Percentiles rank a stretch among this genome's conserved stretches.
Evolutionary conservation across 1,140 invertebrate species (phyloP).

Genomic region (Eupeodes corollae): DNA sequence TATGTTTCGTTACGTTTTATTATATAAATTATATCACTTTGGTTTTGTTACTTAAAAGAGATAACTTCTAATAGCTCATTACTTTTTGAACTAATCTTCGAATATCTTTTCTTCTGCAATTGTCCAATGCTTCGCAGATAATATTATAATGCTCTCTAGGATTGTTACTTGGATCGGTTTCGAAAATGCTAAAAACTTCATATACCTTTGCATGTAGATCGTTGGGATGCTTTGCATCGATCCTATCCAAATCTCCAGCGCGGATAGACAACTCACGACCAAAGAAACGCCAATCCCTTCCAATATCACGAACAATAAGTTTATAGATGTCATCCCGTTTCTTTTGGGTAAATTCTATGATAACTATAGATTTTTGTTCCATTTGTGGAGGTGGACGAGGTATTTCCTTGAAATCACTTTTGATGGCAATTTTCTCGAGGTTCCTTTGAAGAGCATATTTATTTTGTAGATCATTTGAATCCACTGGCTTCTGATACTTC

Average conservation of each 20-base stretch:
- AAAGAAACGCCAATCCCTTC: constrained; percentile 41
- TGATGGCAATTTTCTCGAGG: constrained; percentile 16
- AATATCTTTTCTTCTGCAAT: constrained; percentile 24
- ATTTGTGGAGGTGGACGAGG: too few relatives aligned
- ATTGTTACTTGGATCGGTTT: constrained; percentile 26
- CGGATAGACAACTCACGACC: constrained; percentile 37
- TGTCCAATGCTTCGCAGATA: constrained; percentile 20
- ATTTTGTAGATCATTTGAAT: background rate
- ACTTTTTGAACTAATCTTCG: constrained; percentile 23
- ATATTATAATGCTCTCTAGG: constrained; percentile 16
- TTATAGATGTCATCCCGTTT: constrained; percentile 23
- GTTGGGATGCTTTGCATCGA: constrained; percentile 29
- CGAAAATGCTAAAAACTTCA: constrained; percentile 17
- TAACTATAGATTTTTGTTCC: background rate
- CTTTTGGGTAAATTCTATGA: constrained; percentile 10
- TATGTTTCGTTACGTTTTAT: background rate
- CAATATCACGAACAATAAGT: constrained; percentile 32
- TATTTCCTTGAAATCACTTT: background rate
- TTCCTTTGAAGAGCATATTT: too few relatives aligned
- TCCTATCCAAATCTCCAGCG: constrained; percentile 40
- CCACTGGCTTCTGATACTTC: constrained; percentile 7
- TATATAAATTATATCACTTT: background rate
- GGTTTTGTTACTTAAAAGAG: background rate
- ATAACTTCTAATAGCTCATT: constrained; percentile 8
- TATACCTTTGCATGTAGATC: constrained; percentile 23